Percentiles rank a stretch among this genome's conserved stretches.
phyloP scores from a whole-genome alignment of 2,113 vertebrate species.

The Stomatorhinus ivindoensis region DNA sequence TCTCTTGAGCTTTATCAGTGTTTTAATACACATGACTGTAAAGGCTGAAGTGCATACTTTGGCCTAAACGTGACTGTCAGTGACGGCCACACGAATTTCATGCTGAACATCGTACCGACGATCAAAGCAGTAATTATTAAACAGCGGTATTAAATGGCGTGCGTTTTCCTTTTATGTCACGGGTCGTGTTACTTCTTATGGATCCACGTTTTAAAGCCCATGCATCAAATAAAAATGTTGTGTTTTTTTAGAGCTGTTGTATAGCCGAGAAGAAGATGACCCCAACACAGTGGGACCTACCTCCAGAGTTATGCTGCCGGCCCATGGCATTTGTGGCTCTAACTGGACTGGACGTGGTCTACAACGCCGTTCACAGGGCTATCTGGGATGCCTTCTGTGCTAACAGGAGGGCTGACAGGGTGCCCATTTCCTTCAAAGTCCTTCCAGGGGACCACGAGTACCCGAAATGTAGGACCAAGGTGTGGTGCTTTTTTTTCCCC shows the following conservation, averaged over 20 bases:
- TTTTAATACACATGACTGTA: neutral
- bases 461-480: constrained; percentile 94
- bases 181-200: neutral
- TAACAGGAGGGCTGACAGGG: constrained; percentile 88
- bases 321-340: constrained; percentile 95
- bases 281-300: constrained; percentile 86
- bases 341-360: constrained; percentile 88
- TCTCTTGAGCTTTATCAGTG: neutral
- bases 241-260: neutral
- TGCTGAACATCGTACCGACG: neutral
- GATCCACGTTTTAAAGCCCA: neutral
- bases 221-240: neutral
- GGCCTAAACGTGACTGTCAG: neutral
- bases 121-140: neutral
- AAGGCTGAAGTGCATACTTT: neutral
- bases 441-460: constrained; percentile 94
- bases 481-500: constrained; percentile 36
- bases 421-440: constrained; percentile 96
- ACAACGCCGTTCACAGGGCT: constrained; percentile 89
- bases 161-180: neutral
- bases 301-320: constrained; percentile 92
- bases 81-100: neutral
- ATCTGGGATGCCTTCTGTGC: constrained; percentile 97
- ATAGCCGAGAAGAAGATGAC: constrained; percentile 51
- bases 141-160: neutral